Conservation (phyloP, 2,797 vertebrate species). For the Carduelis carduelis region DNA sequence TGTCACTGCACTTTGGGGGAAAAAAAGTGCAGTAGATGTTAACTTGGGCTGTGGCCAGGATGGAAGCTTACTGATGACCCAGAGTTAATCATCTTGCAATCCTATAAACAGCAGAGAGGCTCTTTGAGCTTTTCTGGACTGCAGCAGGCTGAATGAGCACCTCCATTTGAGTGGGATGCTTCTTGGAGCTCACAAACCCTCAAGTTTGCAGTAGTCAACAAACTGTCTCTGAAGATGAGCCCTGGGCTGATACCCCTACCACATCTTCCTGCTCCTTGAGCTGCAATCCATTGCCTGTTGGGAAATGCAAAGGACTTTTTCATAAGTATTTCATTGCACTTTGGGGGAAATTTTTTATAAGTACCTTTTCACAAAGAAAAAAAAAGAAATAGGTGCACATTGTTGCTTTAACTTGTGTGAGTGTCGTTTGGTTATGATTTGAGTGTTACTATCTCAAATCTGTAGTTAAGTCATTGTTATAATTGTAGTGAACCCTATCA, state of each 20-base stretch:
- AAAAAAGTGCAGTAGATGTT: not conserved
- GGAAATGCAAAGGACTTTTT: not conserved
- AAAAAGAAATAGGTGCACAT: not conserved
- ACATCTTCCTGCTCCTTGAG: not conserved
- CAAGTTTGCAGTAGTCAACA: not conserved
- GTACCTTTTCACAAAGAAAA: not conserved
- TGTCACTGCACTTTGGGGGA: not conserved
- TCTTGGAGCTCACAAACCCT: not conserved
- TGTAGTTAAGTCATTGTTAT: not conserved
- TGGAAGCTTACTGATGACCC: not conserved
- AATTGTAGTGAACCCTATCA: not conserved
- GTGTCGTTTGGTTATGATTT: not conserved
- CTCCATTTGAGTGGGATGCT: not conserved
- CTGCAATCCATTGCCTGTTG: not conserved
- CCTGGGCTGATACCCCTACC: not conserved
- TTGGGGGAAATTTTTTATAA: not conserved
- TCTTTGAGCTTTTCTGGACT: not conserved
- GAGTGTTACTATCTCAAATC: not conserved
- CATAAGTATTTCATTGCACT: not conserved
- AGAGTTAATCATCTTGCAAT: not conserved
- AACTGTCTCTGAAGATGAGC: not conserved
- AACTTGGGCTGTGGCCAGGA: not conserved
- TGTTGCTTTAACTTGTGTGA: not conserved
- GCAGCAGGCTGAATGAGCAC: not conserved
- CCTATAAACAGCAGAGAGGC: not conserved